Evolutionary conservation across 92 coral and sea anemone species (phyloP).

Genomic region (Hydrozoanthus gracilis): DNA sequence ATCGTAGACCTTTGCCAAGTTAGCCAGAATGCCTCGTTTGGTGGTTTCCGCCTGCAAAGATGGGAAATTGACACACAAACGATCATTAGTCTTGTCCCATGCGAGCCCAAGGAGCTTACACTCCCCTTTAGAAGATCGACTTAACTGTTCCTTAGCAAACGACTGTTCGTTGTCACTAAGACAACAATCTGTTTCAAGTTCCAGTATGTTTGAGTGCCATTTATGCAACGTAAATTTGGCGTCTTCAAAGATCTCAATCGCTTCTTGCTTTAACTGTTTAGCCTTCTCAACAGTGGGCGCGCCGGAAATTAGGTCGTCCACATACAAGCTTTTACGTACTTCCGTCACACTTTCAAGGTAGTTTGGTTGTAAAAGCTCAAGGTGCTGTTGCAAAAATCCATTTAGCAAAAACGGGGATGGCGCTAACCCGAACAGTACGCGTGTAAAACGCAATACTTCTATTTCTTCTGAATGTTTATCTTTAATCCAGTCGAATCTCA

Average conservation of each 20-base stretch:
- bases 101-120: constrained; percentile 3
- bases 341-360: too few species aligned
- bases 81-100: neutral
- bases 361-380: too few species aligned
- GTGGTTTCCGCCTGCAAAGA: neutral
- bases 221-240: too few species aligned
- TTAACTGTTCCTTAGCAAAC: too few species aligned
- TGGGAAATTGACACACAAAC: neutral
- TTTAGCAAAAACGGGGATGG: constrained; percentile 39
- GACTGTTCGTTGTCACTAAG: too few species aligned
- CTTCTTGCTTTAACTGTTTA: constrained; percentile 7
- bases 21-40: too few species aligned
- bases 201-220: too few species aligned
- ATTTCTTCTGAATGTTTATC: neutral
- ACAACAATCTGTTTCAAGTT: neutral
- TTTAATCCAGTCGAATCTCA: too few species aligned
- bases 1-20: too few species aligned
- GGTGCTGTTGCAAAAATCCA: constrained; percentile 24
- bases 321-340: too few species aligned
- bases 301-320: constrained; percentile 25
- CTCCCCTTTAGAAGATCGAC: neutral
- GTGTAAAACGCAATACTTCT: constrained; percentile 20
- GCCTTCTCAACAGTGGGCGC: constrained; percentile 25
- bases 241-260: neutral
- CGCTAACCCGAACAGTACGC: too few species aligned